These are phyloP conservation scores for Augiades crinisus DNA, from an alignment of 2,888 invertebrate genomes.

Conservation along the genomic window DNA sequence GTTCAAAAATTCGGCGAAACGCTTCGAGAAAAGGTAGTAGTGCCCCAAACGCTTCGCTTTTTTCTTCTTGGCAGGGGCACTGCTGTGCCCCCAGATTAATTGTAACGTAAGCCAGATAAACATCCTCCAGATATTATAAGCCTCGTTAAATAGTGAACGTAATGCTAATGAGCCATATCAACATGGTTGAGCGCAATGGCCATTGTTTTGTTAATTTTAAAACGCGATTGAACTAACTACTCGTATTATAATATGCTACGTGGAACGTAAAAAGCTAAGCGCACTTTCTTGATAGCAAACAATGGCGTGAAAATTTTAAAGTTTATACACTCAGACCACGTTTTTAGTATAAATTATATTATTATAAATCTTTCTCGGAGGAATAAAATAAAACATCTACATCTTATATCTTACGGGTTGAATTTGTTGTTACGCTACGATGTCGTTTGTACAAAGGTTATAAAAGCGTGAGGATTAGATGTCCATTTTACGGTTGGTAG, in stretches of 20 bases:
- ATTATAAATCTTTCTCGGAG: no score
- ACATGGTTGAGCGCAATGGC: conserved; percentile 2
- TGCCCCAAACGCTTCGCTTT: no score
- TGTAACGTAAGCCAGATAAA: background rate
- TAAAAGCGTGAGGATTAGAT: no score
- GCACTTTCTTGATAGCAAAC: conserved; percentile 2
- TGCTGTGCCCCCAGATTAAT: no score
- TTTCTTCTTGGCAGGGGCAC: no score
- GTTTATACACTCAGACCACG: background rate
- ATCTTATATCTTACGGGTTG: no score
- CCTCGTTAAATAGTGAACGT: background rate
- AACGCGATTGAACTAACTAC: conserved; percentile 4
- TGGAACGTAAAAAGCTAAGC: conserved; percentile 1
- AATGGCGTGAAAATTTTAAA: conserved; percentile 11
- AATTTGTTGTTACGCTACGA: no score
- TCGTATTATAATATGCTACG: conserved; percentile 10
- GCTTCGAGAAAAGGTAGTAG: background rate
- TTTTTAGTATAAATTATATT: no score
- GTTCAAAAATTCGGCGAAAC: no score
- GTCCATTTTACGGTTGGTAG: no score
- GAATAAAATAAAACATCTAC: no score
- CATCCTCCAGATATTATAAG: background rate
- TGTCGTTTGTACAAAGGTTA: no score
- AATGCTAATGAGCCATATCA: conserved; percentile 10
- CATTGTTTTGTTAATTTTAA: conserved; percentile 21